Base-by-base conservation (phyloP, 2,888 invertebrate genomes). In the Petrolisthes manimaculis region DNA sequence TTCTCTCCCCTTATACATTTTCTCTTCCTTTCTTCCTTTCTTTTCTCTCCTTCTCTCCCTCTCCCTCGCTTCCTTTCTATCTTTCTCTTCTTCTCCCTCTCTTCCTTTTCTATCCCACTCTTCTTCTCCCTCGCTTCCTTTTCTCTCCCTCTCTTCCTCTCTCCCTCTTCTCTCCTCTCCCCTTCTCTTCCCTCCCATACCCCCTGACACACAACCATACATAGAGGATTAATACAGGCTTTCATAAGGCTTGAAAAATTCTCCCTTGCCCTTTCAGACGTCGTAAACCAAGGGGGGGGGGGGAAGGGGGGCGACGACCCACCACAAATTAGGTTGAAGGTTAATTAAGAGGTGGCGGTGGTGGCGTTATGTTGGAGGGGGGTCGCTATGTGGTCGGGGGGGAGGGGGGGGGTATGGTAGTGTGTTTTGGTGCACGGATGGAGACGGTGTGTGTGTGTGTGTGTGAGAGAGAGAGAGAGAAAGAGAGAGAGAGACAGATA, bases 71-170 rank as follows among this genome's bases (percentile, higher is more conserved):
- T 54, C 82, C 69, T 75, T 53, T 82, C 37, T 88, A 14, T 69
- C 69, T 55, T 67, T 88, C 78, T 90, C 51, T 74, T 84, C 78
- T 77, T 79, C 83, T 79, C 80, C 67, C 83, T 88, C 78, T 83
- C 74, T 90, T 79, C 84, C 85, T 85, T 71, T 83, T 81, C 84
- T 80, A 81, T 78, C 74, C 87, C 86, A 77, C 56, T 75, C 77
- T 75, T 80, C 69, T 54, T 82, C 24, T 56, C 56, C 56, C 21
- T 56, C 21, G 1, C 56, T 51, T 56, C 56, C 56, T 56, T 21
- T 56, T 24, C 80, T 80, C 56, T 56, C 80, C 55, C 80, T 54
- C 21, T 80, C 80, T 21, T 24, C 37, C 67, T n/a, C 82, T 24
- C 82, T 24, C 82, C 51, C 5, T 55, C 56, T 80, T 21, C 82